Percentiles rank a stretch among this genome's conserved stretches.
Conservation (phyloP, 2,888 invertebrate genomes). For the Chrysomela aeneicollis region DNA sequence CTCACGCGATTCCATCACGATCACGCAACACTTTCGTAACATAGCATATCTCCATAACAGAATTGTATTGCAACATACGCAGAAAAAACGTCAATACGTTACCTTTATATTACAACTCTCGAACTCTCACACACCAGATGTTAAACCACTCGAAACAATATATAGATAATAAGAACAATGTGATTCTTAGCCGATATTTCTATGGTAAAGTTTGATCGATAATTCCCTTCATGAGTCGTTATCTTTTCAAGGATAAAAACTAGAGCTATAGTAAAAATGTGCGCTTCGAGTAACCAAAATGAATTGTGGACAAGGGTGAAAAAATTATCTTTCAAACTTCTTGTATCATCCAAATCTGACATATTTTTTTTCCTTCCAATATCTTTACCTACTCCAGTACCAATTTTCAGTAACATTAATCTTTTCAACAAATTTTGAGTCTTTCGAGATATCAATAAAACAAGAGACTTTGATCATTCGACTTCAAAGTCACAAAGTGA, state of each 20-base stretch:
- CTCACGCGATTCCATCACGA: slow-evolving; percentile 16
- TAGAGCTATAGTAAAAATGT: no score
- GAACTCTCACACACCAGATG: slow-evolving; percentile 16
- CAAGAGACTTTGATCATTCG: no score
- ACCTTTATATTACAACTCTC: slow-evolving; percentile 1
- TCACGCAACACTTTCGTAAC: slow-evolving; percentile 22
- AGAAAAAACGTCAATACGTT: slow-evolving; percentile 21
- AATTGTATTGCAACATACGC: slow-evolving; percentile 12
- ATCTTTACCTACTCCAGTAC: no score
- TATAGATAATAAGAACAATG: slow-evolving; percentile 14
- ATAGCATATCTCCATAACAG: slow-evolving; percentile 1
- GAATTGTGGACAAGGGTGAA: no score
- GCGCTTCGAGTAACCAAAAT: no score
- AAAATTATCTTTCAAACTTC: no score
- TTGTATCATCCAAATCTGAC: no score
- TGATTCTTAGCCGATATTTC: not conserved
- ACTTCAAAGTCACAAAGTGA: no score
- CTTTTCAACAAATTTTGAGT: no score
- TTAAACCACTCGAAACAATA: slow-evolving; percentile 13
- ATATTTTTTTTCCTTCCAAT: no score
- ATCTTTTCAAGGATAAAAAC: not conserved
- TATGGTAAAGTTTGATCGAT: slow-evolving; percentile 2
- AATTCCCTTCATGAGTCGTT: not conserved
- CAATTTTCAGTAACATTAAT: no score
- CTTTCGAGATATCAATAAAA: no score